Percentiles rank a stretch among this genome's conserved stretches.
phyloP scores from a whole-genome alignment of 2,797 vertebrate species.

The Microtus californicus region DNA sequence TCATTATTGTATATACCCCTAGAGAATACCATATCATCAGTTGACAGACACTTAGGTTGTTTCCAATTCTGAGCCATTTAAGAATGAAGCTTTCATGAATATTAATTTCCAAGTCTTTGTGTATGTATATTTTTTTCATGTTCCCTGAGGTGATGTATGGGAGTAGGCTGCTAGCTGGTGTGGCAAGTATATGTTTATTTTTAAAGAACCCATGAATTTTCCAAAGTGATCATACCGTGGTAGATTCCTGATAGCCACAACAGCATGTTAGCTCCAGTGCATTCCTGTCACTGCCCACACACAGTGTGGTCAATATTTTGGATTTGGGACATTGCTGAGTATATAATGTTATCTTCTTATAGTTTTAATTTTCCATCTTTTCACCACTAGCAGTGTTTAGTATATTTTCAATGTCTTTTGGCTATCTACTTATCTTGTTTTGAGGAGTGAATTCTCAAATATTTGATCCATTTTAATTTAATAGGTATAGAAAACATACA shows the following conservation, averaged over 20 bases:
- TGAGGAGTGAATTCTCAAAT: background rate
- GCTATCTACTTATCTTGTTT: background rate
- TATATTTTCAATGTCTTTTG: background rate
- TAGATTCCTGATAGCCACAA: background rate
- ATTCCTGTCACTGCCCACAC: background rate
- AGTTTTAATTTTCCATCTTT: background rate
- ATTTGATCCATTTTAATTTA: background rate
- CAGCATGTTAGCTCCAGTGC: background rate
- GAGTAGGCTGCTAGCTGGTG: background rate
- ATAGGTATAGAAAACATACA: background rate
- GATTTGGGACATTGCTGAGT: background rate
- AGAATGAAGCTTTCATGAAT: background rate
- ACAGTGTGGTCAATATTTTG: background rate
- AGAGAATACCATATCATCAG: background rate
- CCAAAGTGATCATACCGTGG: background rate
- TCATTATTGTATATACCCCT: accelerated
- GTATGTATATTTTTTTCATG: background rate
- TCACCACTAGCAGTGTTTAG: background rate
- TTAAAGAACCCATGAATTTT: constrained; percentile 7
- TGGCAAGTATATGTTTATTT: background rate
- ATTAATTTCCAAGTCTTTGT: background rate
- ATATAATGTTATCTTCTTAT: background rate
- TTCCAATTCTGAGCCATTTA: background rate
- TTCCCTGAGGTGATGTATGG: background rate
- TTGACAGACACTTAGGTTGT: background rate